Percentiles rank a stretch among this genome's conserved stretches.
These are phyloP conservation scores for Phasia obesa DNA, from an alignment of 2,888 invertebrate genomes.

Conservation along the genomic window DNA sequence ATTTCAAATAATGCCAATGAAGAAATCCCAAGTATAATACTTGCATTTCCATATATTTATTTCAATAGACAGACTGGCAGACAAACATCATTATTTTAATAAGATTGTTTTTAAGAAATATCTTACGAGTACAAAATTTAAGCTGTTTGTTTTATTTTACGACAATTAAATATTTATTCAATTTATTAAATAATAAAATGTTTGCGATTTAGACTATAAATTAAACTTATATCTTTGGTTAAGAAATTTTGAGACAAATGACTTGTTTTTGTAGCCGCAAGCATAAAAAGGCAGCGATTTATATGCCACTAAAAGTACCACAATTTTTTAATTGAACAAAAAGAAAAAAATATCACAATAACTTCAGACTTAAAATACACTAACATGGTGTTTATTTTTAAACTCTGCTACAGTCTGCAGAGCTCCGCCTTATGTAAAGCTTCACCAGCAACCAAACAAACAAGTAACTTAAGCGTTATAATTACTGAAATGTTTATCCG, in stretches of 20 bases:
- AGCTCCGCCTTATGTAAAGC: too few species aligned
- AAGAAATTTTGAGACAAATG: constrained; percentile 56
- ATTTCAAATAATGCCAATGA: too few species aligned
- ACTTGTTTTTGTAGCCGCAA: constrained; percentile 59
- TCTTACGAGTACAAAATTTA: constrained; percentile 20
- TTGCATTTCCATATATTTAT: too few species aligned
- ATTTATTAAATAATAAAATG: constrained; percentile 42
- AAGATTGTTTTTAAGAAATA: not conserved
- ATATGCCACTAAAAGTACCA: constrained; percentile 62
- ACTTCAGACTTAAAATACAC: too few species aligned
- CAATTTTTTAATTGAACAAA: constrained; percentile 42
- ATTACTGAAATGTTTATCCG: too few species aligned
- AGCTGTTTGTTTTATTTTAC: constrained; percentile 25
- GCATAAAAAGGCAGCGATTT: constrained; percentile 64
- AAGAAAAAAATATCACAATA: not conserved
- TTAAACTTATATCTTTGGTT: constrained; percentile 38
- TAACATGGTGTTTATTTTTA: too few species aligned
- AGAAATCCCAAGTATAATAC: too few species aligned
- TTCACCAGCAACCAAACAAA: too few species aligned
- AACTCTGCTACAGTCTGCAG: too few species aligned
- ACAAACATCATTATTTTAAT: not conserved
- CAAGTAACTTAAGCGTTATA: too few species aligned
- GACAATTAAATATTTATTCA: constrained; percentile 49
- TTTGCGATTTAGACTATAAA: constrained; percentile 43
- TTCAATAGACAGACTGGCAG: too few species aligned